These are phyloP conservation scores for Nomada ruficornis DNA, from an alignment of 2,888 invertebrate species.

Conservation along the genomic window DNA sequence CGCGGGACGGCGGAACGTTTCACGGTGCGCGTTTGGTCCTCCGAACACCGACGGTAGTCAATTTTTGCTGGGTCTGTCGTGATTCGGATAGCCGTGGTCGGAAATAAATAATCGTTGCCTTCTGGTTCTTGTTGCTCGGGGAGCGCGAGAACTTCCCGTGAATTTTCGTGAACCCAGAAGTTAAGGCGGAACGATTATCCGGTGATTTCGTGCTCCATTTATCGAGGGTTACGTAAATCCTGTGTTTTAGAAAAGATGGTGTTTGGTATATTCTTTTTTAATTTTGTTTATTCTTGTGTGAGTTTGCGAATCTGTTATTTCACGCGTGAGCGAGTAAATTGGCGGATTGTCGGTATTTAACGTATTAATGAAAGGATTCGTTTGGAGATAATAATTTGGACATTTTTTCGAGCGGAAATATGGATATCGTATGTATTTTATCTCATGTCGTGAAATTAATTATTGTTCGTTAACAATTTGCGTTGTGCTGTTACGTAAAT, in stretches of 20 bases:
- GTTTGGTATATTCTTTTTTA: not conserved
- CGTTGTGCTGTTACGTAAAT: no score
- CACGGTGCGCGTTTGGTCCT: not conserved
- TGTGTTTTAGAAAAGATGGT: not conserved
- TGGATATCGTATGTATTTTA: no score
- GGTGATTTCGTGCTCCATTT: constrained; percentile 14
- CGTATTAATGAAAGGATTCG: no score
- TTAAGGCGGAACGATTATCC: not conserved
- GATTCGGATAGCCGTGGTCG: no score
- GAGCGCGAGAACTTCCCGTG: not conserved
- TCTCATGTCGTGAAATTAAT: not conserved
- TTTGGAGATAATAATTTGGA: no score
- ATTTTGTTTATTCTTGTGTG: no score
- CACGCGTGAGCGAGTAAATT: not conserved
- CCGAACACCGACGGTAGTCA: not conserved
- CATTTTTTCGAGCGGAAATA: no score
- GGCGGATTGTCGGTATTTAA: not conserved
- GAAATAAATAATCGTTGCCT: constrained; percentile 10
- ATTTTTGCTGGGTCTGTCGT: constrained; percentile 3
- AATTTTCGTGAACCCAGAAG: not conserved
- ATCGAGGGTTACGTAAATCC: not conserved
- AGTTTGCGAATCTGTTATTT: no score
- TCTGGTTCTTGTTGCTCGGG: not conserved
- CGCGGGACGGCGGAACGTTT: constrained; percentile 8
- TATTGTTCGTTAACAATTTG: not conserved